Evolutionary conservation across 1,140 invertebrate genomes (phyloP).

Genomic region (Microvelia longipes): DNA sequence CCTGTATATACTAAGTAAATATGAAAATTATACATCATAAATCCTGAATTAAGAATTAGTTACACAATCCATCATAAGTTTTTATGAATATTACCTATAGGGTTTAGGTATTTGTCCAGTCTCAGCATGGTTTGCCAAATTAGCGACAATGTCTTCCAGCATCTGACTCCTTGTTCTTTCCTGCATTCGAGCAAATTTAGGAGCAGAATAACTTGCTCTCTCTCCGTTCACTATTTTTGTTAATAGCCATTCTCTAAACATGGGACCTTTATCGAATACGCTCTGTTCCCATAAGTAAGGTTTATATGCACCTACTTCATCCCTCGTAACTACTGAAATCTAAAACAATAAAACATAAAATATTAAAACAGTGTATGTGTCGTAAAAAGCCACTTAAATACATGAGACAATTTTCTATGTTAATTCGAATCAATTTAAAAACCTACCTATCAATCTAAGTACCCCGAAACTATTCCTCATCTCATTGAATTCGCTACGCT

Average conservation of each 20-base stretch:
- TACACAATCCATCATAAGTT: too few species aligned
- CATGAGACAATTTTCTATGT: too few species aligned
- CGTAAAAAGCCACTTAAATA: too few species aligned
- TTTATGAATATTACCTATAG: too few species aligned
- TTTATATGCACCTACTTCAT: constrained; percentile 73
- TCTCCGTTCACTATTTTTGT: constrained; percentile 97
- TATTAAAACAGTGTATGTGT: too few species aligned
- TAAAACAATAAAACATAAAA: constrained; percentile 16
- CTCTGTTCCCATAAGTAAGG: constrained; percentile 18
- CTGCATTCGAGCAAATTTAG: constrained; percentile 90
- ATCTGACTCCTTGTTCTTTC: constrained; percentile 77
- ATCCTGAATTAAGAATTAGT: too few species aligned
- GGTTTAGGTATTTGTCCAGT: constrained; percentile 91
- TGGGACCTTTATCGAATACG: constrained; percentile 56
- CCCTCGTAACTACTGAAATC: constrained; percentile 80
- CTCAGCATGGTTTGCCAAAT: constrained; percentile 83
- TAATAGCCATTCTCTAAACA: constrained; percentile 83
- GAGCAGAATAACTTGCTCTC: constrained; percentile 86
- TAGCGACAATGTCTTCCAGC: constrained; percentile 86
- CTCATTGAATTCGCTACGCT: too few species aligned
- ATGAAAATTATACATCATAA: too few species aligned
- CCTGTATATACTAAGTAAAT: too few species aligned
- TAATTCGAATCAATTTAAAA: too few species aligned
- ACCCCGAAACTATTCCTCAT: too few species aligned
- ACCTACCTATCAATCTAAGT: too few species aligned